These are phyloP conservation scores for Phrynocephalus vlangalii DNA, from an alignment of 2,797 vertebrate genomes.

Conservation along the genomic window DNA sequence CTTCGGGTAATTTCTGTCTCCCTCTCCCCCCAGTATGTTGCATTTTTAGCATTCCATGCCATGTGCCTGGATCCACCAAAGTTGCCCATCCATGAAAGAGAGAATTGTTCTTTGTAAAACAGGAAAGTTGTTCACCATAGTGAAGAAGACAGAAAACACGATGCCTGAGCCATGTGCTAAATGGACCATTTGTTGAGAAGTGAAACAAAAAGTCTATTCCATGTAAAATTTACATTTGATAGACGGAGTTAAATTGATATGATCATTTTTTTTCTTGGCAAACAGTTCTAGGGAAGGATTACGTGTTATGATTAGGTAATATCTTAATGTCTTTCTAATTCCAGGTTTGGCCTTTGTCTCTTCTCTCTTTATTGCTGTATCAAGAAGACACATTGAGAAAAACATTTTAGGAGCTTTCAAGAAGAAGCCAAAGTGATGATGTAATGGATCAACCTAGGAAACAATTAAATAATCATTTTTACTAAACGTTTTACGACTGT, in stretches of 20 bases:
- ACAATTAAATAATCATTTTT: conserved; percentile 71
- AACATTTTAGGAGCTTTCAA: conserved; percentile 46
- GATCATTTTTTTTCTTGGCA: neutral
- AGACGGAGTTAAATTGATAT: neutral
- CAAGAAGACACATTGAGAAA: conserved; percentile 42
- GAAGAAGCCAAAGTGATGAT: conserved; percentile 70
- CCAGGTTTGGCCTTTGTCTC: conserved; percentile 52
- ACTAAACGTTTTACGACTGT: conserved; percentile 73
- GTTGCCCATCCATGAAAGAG: too few species aligned
- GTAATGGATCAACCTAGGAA: conserved; percentile 72
- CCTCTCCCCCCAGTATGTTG: too few species aligned
- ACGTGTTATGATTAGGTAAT: neutral
- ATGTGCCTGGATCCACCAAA: too few species aligned
- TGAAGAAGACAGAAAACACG: neutral
- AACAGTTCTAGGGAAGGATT: neutral
- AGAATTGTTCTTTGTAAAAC: neutral
- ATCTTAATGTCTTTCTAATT: conserved; percentile 26
- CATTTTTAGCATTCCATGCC: too few species aligned
- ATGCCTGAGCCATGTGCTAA: neutral
- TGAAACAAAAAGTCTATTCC: conserved; percentile 60
- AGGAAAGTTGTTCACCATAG: neutral
- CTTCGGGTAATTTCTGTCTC: too few species aligned
- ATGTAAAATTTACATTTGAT: neutral
- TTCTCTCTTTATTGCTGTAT: conserved; percentile 43
- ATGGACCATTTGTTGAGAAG: conserved; percentile 40